Conservation (phyloP, 92 coral and sea anemone species). For the Siderastrea siderea region DNA sequence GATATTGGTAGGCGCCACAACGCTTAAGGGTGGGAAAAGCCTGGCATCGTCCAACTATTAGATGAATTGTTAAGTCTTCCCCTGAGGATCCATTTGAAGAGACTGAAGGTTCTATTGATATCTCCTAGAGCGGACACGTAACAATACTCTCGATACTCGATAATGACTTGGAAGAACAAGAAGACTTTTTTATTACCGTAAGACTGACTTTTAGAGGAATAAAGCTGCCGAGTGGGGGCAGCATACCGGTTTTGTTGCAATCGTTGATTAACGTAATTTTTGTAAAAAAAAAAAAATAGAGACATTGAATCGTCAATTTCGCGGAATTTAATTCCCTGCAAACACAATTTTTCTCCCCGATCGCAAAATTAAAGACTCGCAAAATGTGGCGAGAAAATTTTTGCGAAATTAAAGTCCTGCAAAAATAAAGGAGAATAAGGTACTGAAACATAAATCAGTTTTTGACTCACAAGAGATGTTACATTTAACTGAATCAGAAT, state of each 20-base stretch:
- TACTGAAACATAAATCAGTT: no score
- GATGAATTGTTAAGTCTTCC: neutral
- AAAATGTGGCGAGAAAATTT: neutral
- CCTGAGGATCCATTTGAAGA: constrained; percentile 11
- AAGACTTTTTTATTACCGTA: constrained; percentile 60
- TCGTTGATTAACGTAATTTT: constrained; percentile 53
- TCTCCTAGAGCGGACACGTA: constrained; percentile 31
- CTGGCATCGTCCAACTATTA: constrained; percentile 19
- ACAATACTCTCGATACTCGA: constrained; percentile 2
- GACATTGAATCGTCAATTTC: constrained; percentile 55
- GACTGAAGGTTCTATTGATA: constrained; percentile 18
- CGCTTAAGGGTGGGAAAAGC: constrained; percentile 44
- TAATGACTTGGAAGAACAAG: constrained; percentile 40
- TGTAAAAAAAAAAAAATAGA: constrained; percentile 54
- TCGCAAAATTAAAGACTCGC: constrained; percentile 60
- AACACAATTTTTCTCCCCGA: constrained; percentile 60
- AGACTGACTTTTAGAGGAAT: constrained; percentile 71
- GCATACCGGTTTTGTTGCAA: constrained; percentile 57
- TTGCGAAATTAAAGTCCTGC: no score
- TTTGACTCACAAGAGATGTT: no score
- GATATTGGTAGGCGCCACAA: constrained; percentile 39
- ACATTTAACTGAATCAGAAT: no score
- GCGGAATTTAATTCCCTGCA: constrained; percentile 52
- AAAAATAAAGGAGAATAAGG: no score
- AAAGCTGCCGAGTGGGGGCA: constrained; percentile 56